Percentiles rank a stretch among this genome's conserved stretches.
These are phyloP conservation scores for Helicoverpa assulta DNA, from an alignment of 2,888 invertebrate species.

Conservation along the genomic window DNA sequence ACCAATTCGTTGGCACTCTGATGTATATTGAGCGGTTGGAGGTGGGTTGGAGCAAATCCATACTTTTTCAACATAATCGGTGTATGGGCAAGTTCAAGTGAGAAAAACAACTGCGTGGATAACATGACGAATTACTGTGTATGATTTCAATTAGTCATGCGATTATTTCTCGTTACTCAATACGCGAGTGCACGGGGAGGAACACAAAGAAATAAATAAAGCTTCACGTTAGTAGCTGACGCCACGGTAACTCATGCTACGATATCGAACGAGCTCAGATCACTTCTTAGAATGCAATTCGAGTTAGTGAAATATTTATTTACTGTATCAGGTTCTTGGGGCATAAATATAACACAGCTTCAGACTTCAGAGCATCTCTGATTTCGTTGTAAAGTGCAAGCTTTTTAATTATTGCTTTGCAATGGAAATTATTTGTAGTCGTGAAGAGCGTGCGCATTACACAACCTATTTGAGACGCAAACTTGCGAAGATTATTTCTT, in stretches of 20 bases:
- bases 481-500: conserved; percentile 27
- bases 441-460: conserved; percentile 26
- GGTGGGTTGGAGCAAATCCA: conserved; percentile 50
- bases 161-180: conserved; percentile 83
- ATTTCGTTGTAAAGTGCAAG: conserved; percentile 72
- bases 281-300: conserved; percentile 85
- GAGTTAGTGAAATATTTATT: conserved; percentile 86
- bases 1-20: conserved; percentile 54
- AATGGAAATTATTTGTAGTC: conserved; percentile 45
- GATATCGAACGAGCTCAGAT: conserved; percentile 72
- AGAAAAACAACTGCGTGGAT: conserved; percentile 65
- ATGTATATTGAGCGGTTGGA: conserved; percentile 49
- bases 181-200: conserved; percentile 62
- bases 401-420: conserved; percentile 75
- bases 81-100: conserved; percentile 62
- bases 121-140: conserved; percentile 74
- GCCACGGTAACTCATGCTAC: conserved; percentile 76
- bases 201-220: conserved; percentile 72
- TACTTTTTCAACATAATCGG: conserved; percentile 54
- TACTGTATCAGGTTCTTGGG: conserved; percentile 83
- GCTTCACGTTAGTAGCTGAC: conserved; percentile 76
- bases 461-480: conserved; percentile 21
- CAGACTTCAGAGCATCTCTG: conserved; percentile 70
- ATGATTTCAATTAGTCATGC: conserved; percentile 80
- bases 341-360: conserved; percentile 74